Percentiles rank a stretch among this genome's conserved stretches.
phyloP scores from a whole-genome alignment of 1,140 invertebrate species.

The Magallana angulata region DNA sequence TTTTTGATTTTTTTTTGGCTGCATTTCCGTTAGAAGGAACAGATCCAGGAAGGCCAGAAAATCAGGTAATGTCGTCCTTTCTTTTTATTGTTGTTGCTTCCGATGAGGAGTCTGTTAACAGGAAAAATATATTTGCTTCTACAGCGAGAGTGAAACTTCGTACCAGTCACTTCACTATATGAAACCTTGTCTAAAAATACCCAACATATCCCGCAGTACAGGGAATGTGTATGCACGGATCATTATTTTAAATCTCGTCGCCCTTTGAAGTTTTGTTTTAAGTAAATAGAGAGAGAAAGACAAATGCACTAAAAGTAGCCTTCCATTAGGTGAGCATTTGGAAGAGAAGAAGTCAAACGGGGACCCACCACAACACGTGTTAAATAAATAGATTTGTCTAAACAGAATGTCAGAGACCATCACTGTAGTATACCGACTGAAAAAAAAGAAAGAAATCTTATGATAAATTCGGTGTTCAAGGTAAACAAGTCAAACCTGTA shows the following conservation, averaged over 20 bases:
- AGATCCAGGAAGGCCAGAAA: no score
- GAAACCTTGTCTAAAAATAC: constrained; percentile 31
- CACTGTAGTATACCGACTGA: constrained; percentile 9
- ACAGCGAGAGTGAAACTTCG: not conserved
- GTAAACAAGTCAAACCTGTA: constrained; percentile 6
- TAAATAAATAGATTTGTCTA: constrained; percentile 37
- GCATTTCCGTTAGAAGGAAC: no score
- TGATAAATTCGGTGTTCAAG: not conserved
- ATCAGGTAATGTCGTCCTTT: not conserved
- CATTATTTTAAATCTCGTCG: constrained; percentile 1
- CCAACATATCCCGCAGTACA: not conserved
- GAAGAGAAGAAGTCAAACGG: constrained; percentile 14
- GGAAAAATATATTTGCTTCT: constrained; percentile 3
- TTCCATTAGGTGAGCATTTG: constrained; percentile 21
- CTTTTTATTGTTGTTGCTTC: constrained; percentile 4
- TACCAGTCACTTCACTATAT: not conserved
- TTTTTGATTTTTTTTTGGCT: no score
- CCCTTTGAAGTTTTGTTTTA: constrained; percentile 36
- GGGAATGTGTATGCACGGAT: not conserved
- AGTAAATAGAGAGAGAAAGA: constrained; percentile 21
- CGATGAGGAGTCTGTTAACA: constrained; percentile 6
- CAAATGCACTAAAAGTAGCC: constrained; percentile 27
- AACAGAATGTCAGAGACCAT: not conserved
- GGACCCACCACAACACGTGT: constrained; percentile 28
- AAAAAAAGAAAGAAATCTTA: constrained; percentile 7